Percentiles rank a stretch among this genome's conserved stretches.
Conservation (phyloP, 2,888 invertebrate genomes). For the Nowickia ferox region DNA sequence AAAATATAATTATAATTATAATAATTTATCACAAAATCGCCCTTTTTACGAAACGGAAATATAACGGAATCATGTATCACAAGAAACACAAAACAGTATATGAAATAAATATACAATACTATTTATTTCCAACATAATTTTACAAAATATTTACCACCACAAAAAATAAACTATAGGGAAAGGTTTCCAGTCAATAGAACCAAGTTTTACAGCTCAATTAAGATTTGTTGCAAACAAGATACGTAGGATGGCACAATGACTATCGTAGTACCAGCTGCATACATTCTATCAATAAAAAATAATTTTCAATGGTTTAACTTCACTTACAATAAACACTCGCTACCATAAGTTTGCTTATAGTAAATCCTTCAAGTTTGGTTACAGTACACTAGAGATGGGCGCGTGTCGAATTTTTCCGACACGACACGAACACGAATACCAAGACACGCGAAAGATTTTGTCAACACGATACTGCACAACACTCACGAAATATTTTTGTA, state of each 20-base stretch:
- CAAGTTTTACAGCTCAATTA: background rate
- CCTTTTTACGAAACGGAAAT: conserved; percentile 27
- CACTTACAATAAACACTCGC: background rate
- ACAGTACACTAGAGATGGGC: too few species aligned
- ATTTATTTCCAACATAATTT: conserved; percentile 38
- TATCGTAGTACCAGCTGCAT: too few species aligned
- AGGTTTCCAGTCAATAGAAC: conserved; percentile 25
- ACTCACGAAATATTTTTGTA: too few species aligned
- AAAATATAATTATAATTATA: background rate
- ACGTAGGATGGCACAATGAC: too few species aligned
- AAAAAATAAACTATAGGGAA: conserved; percentile 16
- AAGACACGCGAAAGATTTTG: too few species aligned
- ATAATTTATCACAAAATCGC: conserved; percentile 66
- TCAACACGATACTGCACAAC: too few species aligned
- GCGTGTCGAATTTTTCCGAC: too few species aligned
- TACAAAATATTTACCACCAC: conserved; percentile 22
- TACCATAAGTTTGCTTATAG: background rate
- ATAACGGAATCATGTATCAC: conserved; percentile 52
- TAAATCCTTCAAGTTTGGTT: too few species aligned
- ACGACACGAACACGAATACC: too few species aligned
- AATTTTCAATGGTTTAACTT: background rate
- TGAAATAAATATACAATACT: conserved; percentile 27
- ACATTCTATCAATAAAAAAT: background rate
- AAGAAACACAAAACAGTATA: conserved; percentile 15
- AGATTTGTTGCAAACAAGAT: background rate